Percentiles rank a stretch among this genome's conserved stretches.
These are phyloP conservation scores for Tiliacea citrago DNA, from an alignment of 2,888 invertebrate genomes.

Conservation along the genomic window DNA sequence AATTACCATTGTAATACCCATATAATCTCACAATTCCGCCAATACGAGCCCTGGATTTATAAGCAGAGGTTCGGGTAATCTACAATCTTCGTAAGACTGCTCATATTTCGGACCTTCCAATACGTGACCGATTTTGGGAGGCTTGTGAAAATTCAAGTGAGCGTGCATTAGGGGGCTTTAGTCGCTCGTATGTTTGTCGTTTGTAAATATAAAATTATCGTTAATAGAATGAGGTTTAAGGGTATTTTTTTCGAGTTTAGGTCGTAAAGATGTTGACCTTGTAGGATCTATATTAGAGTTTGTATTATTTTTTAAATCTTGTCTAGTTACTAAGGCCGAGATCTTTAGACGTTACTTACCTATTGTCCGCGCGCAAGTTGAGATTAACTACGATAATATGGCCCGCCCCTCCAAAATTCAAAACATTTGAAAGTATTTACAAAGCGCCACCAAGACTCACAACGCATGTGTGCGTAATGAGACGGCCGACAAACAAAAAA, in stretches of 20 bases:
- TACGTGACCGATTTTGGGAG: slow-evolving; percentile 51
- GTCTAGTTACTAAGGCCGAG: no score
- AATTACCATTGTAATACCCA: slow-evolving; percentile 52
- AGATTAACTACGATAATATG: no score
- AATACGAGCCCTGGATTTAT: slow-evolving; percentile 47
- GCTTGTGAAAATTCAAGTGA: slow-evolving; percentile 40
- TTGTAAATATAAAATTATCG: slow-evolving; percentile 35
- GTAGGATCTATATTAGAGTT: no score
- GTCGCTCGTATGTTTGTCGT: slow-evolving; percentile 16
- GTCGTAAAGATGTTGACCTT: not conserved
- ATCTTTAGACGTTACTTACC: no score
- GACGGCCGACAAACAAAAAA: no score
- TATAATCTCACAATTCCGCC: slow-evolving; percentile 59
- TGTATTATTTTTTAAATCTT: no score
- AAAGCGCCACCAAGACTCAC: no score
- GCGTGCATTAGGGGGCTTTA: slow-evolving; percentile 18
- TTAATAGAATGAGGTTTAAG: slow-evolving; percentile 3
- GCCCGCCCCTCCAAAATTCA: no score
- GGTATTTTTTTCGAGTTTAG: not conserved
- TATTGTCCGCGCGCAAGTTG: no score
- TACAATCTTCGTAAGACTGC: slow-evolving; percentile 45
- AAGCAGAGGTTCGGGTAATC: slow-evolving; percentile 31
- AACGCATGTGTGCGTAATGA: no score
- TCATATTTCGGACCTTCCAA: slow-evolving; percentile 58
- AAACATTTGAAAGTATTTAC: no score